These are phyloP conservation scores for Homarus gammarus DNA, from an alignment of 2,888 invertebrate genomes.

Conservation along the genomic window DNA sequence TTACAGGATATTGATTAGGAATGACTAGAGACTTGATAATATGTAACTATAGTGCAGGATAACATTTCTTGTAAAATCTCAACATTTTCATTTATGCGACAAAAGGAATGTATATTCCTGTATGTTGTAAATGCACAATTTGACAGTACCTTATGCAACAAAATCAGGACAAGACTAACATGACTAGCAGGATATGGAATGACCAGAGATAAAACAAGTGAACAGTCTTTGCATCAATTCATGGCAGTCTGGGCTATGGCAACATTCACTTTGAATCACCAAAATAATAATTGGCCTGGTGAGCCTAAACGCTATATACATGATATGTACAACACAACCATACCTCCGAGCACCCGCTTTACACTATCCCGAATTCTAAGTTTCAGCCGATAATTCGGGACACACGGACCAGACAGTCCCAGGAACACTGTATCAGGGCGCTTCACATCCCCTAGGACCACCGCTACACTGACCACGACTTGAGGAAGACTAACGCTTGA, in stretches of 20 bases:
- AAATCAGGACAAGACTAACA: constrained; percentile 71
- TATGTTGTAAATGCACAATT: constrained; percentile 70
- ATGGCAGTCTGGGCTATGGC: constrained; percentile 70
- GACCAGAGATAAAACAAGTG: constrained; percentile 71
- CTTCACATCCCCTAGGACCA: constrained; percentile 61
- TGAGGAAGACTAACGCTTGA: constrained; percentile 70
- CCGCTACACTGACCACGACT: constrained; percentile 71
- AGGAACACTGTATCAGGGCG: constrained; percentile 65
- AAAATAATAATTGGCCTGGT: constrained; percentile 70
- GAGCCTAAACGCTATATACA: constrained; percentile 70
- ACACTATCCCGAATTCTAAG: constrained; percentile 49
- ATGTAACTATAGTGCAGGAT: constrained; percentile 66
- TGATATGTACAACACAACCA: constrained; percentile 75
- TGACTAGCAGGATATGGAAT: constrained; percentile 74
- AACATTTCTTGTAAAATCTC: constrained; percentile 67
- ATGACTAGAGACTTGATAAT: constrained; percentile 72
- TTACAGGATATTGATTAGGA: constrained; percentile 71
- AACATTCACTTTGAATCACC: constrained; percentile 70
- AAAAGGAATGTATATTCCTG: constrained; percentile 70
- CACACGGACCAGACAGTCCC: constrained; percentile 52
- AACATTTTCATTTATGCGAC: constrained; percentile 73
- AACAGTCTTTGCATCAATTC: constrained; percentile 62
- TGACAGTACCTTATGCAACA: constrained; percentile 69
- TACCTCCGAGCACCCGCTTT: constrained; percentile 69
- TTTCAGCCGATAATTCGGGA: constrained; percentile 41